Percentiles rank a stretch among this genome's conserved stretches.
Conservation (phyloP, 2,888 invertebrate species). For the Limnephilus marmoratus region DNA sequence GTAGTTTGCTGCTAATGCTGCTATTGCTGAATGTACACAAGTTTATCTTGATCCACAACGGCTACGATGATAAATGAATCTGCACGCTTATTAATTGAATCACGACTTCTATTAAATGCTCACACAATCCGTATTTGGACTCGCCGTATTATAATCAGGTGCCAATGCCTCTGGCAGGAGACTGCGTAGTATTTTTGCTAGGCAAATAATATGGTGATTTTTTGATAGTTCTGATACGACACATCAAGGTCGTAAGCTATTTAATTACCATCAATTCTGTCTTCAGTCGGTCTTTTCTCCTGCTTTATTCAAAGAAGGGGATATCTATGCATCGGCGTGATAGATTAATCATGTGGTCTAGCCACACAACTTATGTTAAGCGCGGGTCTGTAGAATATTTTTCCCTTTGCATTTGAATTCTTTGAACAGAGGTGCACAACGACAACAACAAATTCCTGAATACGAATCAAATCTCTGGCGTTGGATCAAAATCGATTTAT, state of each 20-base stretch:
- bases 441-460: not conserved
- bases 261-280: conserved; percentile 32
- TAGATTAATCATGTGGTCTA: conserved; percentile 37
- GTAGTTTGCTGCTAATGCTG: not conserved
- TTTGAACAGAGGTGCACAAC: not conserved
- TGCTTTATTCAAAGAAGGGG: conserved; percentile 21
- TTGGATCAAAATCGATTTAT: not conserved
- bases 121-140: conserved; percentile 6
- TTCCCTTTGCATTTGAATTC: conserved; percentile 12
- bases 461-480: not conserved
- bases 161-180: not conserved
- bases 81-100: not conserved
- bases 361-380: conserved; percentile 28
- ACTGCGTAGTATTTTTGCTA: conserved; percentile 21
- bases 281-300: conserved; percentile 24
- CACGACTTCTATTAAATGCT: conserved; percentile 28
- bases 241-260: conserved; percentile 31
- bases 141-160: conserved; percentile 24
- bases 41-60: not conserved
- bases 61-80: conserved; percentile 12
- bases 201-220: not conserved
- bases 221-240: conserved; percentile 17
- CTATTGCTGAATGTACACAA: not conserved
- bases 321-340: conserved; percentile 6
- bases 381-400: conserved; percentile 35